phyloP scores from a whole-genome alignment of 1,140 invertebrate species.

The Chymomyza costata region DNA sequence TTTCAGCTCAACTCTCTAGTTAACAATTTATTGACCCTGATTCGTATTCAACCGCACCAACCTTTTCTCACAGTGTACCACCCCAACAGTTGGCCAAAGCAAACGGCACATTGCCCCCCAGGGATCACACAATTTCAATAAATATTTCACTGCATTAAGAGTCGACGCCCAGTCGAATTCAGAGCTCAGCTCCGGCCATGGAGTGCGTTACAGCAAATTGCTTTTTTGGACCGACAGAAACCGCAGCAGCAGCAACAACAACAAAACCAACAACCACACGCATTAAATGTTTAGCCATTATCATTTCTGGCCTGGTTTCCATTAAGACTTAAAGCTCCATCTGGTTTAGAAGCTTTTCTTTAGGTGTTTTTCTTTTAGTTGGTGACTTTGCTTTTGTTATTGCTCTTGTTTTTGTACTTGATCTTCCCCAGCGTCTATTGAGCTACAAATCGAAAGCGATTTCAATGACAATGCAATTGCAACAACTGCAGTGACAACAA shows the following conservation, averaged over 20 bases:
- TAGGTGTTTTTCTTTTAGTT: background rate
- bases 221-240: conserved; percentile 38
- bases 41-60: background rate
- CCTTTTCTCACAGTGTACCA: conserved; percentile 16
- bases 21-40: too few relatives aligned
- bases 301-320: conserved; percentile 58
- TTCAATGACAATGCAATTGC: conserved; percentile 42
- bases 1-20: too few relatives aligned
- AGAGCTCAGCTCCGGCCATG: too few relatives aligned
- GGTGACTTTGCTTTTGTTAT: conserved; percentile 3
- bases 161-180: conserved; percentile 14
- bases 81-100: conserved; percentile 53
- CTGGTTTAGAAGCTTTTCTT: conserved; percentile 5
- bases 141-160: conserved; percentile 74
- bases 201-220: conserved; percentile 63
- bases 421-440: conserved; percentile 28
- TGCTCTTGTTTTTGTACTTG: conserved; percentile 2
- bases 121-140: conserved; percentile 72
- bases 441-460: conserved; percentile 41
- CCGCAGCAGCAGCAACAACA: background rate
- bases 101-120: conserved; percentile 57
- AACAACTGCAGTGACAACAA: conserved; percentile 11
- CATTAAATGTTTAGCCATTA: conserved; percentile 73
- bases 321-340: conserved; percentile 44
- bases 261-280: conserved; percentile 51